Evolutionary conservation across 2,113 vertebrate genomes (phyloP).

Genomic region (Python bivittatus): DNA sequence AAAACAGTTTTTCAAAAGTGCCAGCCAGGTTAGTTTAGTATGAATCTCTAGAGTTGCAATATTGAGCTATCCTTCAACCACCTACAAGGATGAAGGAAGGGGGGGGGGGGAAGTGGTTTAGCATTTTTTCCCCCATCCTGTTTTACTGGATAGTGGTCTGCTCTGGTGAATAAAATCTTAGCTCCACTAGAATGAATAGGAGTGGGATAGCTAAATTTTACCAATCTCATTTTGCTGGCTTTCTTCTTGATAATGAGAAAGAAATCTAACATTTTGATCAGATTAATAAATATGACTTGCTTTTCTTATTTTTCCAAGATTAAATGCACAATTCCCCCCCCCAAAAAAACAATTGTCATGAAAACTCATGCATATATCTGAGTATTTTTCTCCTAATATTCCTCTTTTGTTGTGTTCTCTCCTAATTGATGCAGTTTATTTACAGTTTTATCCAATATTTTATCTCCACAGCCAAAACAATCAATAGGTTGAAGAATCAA

Average conservation of each 20-base stretch:
- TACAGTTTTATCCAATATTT: neutral
- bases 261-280: neutral
- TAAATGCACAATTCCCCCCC: neutral
- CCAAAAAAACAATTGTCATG: neutral
- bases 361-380: neutral
- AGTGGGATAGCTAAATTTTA: neutral
- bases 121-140: neutral
- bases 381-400: neutral
- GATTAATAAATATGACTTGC: neutral
- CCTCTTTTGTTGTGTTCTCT: neutral
- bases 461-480: neutral
- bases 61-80: neutral
- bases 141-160: neutral
- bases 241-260: neutral
- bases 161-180: neutral
- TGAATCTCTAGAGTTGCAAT: neutral
- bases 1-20: slow-evolving; percentile 11
- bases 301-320: neutral
- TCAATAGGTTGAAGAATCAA: too few species aligned
- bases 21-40: neutral
- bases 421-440: neutral
- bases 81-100: neutral
- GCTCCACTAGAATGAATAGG: neutral
- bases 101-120: neutral
- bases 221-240: neutral